These are phyloP conservation scores for Zosterops hypoxanthus DNA, from an alignment of 2,113 vertebrate species.

Conservation along the genomic window DNA sequence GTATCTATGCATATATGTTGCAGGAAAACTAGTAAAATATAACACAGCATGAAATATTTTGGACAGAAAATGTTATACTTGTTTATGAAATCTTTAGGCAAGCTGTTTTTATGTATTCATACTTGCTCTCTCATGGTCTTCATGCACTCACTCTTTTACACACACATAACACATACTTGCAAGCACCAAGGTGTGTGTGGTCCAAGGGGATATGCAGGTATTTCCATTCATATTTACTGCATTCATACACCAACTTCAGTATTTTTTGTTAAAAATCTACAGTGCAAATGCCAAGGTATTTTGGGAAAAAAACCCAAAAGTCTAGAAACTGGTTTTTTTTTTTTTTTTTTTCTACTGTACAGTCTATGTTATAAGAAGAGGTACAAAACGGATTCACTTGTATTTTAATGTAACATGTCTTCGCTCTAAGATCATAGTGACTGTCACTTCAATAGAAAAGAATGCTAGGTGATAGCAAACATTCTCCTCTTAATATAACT, in stretches of 20 bases:
- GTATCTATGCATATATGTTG: not conserved
- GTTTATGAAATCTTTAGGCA: not conserved
- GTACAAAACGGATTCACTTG: not conserved
- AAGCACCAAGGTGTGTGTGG: not conserved
- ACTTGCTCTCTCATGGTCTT: not conserved
- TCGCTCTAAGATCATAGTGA: not conserved
- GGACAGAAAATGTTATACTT: not conserved
- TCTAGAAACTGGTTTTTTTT: not conserved
- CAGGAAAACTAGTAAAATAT: not conserved
- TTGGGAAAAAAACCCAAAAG: not conserved
- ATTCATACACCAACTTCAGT: not conserved
- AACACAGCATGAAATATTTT: not conserved
- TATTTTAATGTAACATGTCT: not conserved
- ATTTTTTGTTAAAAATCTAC: not conserved
- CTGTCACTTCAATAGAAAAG: not conserved
- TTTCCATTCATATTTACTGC: not conserved
- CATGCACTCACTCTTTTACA: not conserved
- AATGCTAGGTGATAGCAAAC: not conserved
- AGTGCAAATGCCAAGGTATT: not conserved
- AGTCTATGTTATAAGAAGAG: not conserved
- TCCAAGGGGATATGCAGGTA: not conserved
- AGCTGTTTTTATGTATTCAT: not conserved
- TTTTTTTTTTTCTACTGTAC: not conserved
- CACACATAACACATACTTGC: fast-evolving
- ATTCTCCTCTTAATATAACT: not conserved